These are phyloP conservation scores for Thera obeliscata DNA, from an alignment of 2,888 invertebrate species.

Conservation along the genomic window DNA sequence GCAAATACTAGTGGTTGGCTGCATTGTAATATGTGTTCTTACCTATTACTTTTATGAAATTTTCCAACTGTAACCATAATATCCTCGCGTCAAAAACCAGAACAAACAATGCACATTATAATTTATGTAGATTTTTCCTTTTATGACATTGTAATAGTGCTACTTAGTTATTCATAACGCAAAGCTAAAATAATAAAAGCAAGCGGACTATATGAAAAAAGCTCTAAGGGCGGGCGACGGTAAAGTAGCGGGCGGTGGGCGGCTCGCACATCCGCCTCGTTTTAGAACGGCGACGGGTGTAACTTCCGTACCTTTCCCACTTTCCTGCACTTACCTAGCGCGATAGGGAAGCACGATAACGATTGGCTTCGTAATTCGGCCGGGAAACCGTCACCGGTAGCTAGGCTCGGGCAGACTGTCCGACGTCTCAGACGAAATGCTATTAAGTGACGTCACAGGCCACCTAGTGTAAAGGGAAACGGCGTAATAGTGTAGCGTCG, in stretches of 20 bases:
- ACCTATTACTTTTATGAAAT: background rate
- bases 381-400: conserved; percentile 39
- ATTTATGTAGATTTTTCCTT: conserved; percentile 21
- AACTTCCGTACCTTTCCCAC: conserved; percentile 33
- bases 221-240: conserved; percentile 55
- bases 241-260: conserved; percentile 29
- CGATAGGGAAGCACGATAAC: conserved; percentile 26
- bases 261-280: conserved; percentile 32
- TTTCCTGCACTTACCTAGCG: conserved; percentile 2
- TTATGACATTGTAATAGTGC: conserved; percentile 30
- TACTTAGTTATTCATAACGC: conserved; percentile 25
- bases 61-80: background rate
- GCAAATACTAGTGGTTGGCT: background rate
- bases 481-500: conserved; percentile 50
- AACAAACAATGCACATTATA: conserved; percentile 9
- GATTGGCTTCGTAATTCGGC: conserved; percentile 33
- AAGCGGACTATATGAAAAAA: conserved; percentile 40
- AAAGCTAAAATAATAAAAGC: conserved; percentile 27
- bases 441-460: conserved; percentile 73
- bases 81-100: background rate
- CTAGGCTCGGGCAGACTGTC: conserved; percentile 64
- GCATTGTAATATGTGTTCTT: background rate
- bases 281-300: conserved; percentile 19
- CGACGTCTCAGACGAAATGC: conserved; percentile 69
- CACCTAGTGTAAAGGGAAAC: conserved; percentile 67